Conservation (phyloP, 2,113 vertebrate genomes). For the Callocephalon fimbriatum region DNA sequence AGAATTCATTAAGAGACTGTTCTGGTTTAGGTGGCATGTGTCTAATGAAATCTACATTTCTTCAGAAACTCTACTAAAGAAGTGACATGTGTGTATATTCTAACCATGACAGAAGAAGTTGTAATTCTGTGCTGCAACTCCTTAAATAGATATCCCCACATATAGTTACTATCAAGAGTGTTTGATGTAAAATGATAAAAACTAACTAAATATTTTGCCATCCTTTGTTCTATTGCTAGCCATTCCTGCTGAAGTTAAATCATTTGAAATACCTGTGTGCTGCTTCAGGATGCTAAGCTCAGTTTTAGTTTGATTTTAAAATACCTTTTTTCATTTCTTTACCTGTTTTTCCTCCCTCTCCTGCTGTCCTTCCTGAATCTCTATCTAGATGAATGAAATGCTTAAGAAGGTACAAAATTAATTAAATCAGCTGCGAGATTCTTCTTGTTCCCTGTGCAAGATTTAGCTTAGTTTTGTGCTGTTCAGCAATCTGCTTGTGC, state of each 20-base stretch:
- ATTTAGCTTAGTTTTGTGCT: neutral
- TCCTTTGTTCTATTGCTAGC: neutral
- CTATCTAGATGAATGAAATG: slow-evolving; percentile 83
- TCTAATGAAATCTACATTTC: neutral
- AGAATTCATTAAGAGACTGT: neutral
- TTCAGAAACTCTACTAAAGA: neutral
- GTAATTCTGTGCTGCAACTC: neutral
- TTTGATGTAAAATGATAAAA: neutral
- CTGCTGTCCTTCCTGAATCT: slow-evolving; percentile 70
- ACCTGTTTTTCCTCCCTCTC: slow-evolving; percentile 28
- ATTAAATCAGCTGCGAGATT: neutral
- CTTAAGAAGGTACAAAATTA: slow-evolving; percentile 77
- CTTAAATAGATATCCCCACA: neutral
- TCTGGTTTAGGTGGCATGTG: neutral
- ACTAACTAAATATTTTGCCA: neutral
- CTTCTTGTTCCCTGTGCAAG: neutral
- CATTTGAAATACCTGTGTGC: neutral
- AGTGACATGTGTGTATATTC: neutral
- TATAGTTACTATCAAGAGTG: neutral
- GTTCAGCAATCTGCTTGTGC: neutral
- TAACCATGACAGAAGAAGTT: neutral
- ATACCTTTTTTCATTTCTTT: neutral
- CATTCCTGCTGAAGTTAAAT: neutral
- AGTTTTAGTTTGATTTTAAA: neutral
- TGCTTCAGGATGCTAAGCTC: neutral